Evolutionary conservation across 2,113 vertebrate genomes (phyloP), one percentile per base, ranked within the genome.

Genomic region (Amphiprion ocellaris): DNA sequence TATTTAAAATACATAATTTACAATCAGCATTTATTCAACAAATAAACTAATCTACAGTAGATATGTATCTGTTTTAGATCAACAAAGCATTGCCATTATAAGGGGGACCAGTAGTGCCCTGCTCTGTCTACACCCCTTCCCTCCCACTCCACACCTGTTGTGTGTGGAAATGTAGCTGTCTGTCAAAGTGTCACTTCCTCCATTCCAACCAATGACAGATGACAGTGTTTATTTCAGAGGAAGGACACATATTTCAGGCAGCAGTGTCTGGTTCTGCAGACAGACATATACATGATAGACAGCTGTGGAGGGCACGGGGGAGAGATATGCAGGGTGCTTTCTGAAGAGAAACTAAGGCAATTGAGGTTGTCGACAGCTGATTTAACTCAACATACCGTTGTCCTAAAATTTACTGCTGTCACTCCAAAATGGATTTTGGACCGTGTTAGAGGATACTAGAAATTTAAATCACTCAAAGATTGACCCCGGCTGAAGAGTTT

Each of bases 211-310:
- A 84, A 89, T 91, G 90, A 92, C 85, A 91, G 83, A 91, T 89
- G 89, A 88, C 87, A 88, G 82, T 85, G 88, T 90, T 92, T 92
- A 90, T 93, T 89, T 86, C 80, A 66, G 78, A 91, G 87, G 85
- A 89, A 85, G 85, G 89, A 84, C 83, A 89, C 92, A 93, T 93
- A 92, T 90, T 92, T 92, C 89, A 92, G 77, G 68, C 83, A 80
- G 88, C 86, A 88, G 88, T 88, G 85, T 89, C 82, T 90, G 85
- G 64, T 88, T 82, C 61, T 86, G 73, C 82, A 87, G 90, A 89
- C 81, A 85, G 85, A 88, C 81, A 89, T 82, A 87, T 64, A 72
- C 66, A 81, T 93, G 90, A 93, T 89, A 85, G 90, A 91, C 77
- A 62, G 79, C 70, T 74, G 71, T 41, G 75, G 81, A 56, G 75